Evolutionary conservation across 2,113 vertebrate genomes (phyloP).

Genomic region (Propithecus coquereli): DNA sequence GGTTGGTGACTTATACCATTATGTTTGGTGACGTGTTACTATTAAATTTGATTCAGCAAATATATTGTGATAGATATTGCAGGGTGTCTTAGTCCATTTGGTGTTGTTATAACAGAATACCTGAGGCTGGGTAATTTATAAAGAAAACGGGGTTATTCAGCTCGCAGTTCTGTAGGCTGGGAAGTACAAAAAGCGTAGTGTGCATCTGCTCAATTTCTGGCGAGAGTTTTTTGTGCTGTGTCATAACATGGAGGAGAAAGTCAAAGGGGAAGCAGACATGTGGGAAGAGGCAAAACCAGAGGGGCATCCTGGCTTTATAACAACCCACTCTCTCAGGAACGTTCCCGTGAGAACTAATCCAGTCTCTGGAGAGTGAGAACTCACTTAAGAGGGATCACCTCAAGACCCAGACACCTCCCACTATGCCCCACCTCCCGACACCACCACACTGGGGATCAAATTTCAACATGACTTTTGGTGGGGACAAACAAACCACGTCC

Average conservation of each 20-base stretch:
- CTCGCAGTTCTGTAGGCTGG: not conserved
- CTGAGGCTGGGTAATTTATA: not conserved
- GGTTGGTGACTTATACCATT: not conserved
- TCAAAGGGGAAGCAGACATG: not conserved
- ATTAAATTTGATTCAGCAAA: not conserved
- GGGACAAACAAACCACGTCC: not conserved
- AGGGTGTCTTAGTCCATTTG: no score
- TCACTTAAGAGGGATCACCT: not conserved
- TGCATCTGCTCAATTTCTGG: not conserved
- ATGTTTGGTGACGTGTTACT: not conserved
- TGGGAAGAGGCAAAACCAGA: not conserved
- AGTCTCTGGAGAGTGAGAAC: not conserved
- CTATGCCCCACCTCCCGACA: not conserved
- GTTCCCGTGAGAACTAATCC: not conserved
- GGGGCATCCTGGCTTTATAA: not conserved
- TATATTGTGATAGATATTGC: not conserved
- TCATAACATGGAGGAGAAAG: not conserved
- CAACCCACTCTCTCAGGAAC: not conserved
- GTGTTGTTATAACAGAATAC: not conserved
- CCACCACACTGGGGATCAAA: not conserved
- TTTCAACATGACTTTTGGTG: not conserved
- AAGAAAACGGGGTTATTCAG: not conserved
- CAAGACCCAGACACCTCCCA: not conserved
- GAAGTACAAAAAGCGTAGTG: not conserved
- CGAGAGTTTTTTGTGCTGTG: not conserved